A percentile compares a stretch with the other conserved stretches of the same genome.
Conservation (phyloP, 2,888 invertebrate genomes). For the Rhagophthalmus giganteus region DNA sequence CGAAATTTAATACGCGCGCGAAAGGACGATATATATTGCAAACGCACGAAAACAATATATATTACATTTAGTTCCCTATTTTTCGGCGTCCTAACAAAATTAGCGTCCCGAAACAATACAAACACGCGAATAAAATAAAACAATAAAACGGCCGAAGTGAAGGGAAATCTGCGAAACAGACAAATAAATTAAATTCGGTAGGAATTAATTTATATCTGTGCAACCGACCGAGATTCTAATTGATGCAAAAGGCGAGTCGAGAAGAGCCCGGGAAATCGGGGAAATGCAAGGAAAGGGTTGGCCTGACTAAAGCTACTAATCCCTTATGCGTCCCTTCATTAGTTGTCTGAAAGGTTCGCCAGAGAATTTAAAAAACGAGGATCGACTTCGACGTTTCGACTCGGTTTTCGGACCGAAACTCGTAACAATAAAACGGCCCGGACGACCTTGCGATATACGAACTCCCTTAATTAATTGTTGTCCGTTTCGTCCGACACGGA, state of each 20-base stretch:
- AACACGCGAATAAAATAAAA: constrained; percentile 24
- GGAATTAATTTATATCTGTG: constrained; percentile 40
- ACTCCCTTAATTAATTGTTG: too few relatives aligned
- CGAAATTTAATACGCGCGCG: too few relatives aligned
- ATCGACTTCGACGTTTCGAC: constrained; percentile 1
- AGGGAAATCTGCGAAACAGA: constrained; percentile 30
- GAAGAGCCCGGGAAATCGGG: constrained; percentile 43
- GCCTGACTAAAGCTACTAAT: constrained; percentile 31
- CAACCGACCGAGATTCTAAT: constrained; percentile 41
- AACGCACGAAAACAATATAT: too few relatives aligned
- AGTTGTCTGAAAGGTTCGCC: constrained; percentile 29
- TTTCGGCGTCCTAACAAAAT: background rate
- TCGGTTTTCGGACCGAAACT: background rate
- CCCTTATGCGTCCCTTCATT: constrained; percentile 39
- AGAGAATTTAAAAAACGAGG: constrained; percentile 16
- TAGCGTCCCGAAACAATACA: constrained; percentile 13
- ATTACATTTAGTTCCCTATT: too few relatives aligned
- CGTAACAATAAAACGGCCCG: background rate
- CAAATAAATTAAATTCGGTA: constrained; percentile 37
- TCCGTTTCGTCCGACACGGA: too few relatives aligned
- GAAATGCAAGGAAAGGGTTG: constrained; percentile 45
- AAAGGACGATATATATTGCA: too few relatives aligned
- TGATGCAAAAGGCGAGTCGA: constrained; percentile 38
- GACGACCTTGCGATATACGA: too few relatives aligned
- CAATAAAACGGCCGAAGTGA: constrained; percentile 26